Conservation (phyloP, 2,113 vertebrate species). For the Donacobius atricapilla region DNA sequence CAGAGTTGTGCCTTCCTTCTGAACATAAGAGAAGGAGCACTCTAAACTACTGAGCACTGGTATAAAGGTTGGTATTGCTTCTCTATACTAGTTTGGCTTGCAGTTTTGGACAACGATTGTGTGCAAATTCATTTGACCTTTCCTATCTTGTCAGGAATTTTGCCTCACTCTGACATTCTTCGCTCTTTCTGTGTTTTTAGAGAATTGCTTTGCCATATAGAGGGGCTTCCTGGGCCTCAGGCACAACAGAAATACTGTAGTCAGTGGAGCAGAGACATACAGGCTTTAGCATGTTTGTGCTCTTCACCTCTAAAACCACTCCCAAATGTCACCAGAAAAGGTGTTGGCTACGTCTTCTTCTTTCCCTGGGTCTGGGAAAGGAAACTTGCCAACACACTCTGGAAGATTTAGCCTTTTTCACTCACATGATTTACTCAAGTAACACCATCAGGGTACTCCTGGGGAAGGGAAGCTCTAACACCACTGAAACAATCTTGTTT, state of each 20-base stretch:
- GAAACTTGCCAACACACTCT: neutral
- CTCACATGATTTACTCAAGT: neutral
- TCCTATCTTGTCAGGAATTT: neutral
- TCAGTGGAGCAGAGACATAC: neutral
- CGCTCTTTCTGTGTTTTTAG: neutral
- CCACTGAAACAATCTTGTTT: neutral
- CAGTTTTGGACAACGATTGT: neutral
- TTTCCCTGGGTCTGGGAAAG: neutral
- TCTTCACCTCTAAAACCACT: neutral
- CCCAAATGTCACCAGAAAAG: neutral
- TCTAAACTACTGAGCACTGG: neutral
- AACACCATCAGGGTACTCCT: neutral
- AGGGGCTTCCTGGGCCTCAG: neutral
- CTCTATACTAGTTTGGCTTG: neutral
- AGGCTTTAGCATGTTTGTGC: neutral
- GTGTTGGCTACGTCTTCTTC: neutral
- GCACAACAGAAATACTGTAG: neutral
- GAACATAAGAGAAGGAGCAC: neutral
- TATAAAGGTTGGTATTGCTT: neutral
- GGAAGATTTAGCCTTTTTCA: neutral
- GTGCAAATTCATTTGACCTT: neutral
- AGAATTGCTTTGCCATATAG: neutral
- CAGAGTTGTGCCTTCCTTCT: neutral
- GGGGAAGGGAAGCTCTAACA: neutral
- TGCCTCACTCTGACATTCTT: neutral